Conservation (phyloP, 2,113 vertebrate genomes). For the Clarias gariepinus region DNA sequence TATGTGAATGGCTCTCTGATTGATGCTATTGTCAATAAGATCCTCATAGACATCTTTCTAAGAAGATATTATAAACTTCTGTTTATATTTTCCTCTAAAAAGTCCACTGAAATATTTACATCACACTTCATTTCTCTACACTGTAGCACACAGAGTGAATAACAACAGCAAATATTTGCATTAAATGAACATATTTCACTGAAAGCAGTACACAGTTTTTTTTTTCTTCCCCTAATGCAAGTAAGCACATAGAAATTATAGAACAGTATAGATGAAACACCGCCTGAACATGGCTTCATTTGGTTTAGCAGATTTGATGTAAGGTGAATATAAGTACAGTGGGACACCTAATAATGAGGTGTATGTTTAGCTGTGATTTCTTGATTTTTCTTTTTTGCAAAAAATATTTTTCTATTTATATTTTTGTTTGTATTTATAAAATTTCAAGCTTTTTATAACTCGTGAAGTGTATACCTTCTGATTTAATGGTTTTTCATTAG, state of each 20-base stretch:
- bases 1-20: slow-evolving; percentile 38
- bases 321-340: too few species aligned
- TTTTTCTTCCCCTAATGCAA: neutral
- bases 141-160: neutral
- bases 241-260: neutral
- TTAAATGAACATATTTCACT: neutral
- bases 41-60: slow-evolving; percentile 14
- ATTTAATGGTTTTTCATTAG: too few species aligned
- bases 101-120: slow-evolving; percentile 27
- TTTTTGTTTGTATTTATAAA: too few species aligned
- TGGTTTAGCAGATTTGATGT: neutral
- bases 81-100: slow-evolving; percentile 20
- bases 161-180: neutral
- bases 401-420: too few species aligned
- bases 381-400: too few species aligned
- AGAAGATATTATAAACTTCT: slow-evolving; percentile 17
- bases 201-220: neutral
- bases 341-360: too few species aligned
- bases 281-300: neutral
- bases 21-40: slow-evolving; percentile 47
- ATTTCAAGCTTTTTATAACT: too few species aligned
- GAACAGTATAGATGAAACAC: neutral
- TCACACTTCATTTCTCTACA: neutral
- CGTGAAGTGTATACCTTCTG: too few species aligned
- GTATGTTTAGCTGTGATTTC: too few species aligned